Evolutionary conservation across 2,888 invertebrate genomes (phyloP), one percentile per base, ranked within the genome.

Genomic region (Drosophila yooni): DNA sequence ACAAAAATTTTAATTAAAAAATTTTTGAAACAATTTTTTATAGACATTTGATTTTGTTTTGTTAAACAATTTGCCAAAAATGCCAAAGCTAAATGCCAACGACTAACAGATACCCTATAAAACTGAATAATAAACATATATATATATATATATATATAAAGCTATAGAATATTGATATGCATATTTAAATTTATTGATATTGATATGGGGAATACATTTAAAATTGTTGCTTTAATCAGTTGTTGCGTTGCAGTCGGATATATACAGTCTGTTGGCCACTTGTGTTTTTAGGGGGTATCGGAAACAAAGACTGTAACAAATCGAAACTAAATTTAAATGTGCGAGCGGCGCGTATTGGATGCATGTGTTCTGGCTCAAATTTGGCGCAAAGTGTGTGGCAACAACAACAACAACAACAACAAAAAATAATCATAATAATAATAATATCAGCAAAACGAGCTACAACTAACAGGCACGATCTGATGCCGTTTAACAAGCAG

Each of bases 311-410:
- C 65, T 51, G 52, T 50, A 70, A 79, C 66, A 70, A 61, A 70
- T 67, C 40, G 38, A 70, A 74, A 80, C 69, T 78, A 81, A 81
- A 81, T 80, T 77, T 74, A 74, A 81, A 74, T 73, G 51, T 70
- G 69, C 60, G 60, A 66, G 68, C 38, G 65, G 40, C 56, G 77
- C 59, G 77, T 66, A 48, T 69, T 70, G 74, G 68, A 60, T 80
- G 82, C 80, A 75, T 82, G 68, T 82, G 72, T 61, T 79, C 69
- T 53, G 63, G 69, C 82, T 81, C 67, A 80, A 81, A 81, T 72
- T 81, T 81, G 82, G 79, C 82, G 79, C 67, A 72, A 81, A 81
- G 73, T 79, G 65, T 79, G 66, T 70, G 72, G 61, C 78, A 81
- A 69, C 81, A 74, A 68, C 65, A 74, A 53, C 15, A 76, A 18